Base-by-base conservation (phyloP, 1,140 invertebrate genomes). In the Drosophila gunungcola region DNA sequence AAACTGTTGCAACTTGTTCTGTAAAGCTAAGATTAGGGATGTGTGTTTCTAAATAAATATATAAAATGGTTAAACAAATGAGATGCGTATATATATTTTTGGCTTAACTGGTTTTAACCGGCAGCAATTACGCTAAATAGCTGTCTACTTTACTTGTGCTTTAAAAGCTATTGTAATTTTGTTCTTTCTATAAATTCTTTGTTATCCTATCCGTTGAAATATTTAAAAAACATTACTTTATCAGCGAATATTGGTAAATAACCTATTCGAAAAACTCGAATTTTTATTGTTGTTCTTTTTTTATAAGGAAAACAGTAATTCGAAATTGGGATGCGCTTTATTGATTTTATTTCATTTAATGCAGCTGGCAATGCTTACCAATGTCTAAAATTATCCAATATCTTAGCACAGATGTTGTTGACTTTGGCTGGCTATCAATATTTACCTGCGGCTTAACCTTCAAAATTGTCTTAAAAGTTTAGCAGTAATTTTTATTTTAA, bases 1-100 rank as follows among this genome's bases (percentile, higher is more conserved):
- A 2, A 75, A 75, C 10, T 75, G 73, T 13, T 75, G 72, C 25
- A 38, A 65, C 73, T 16, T 36, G 27, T 75, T 74, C 34, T 74
- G 73, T 12, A 1, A 27, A 12, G 2, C 1, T 2, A 39, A 51
- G 12, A 1, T 25, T 4, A 64, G 10, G 9, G 73, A 74, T 46
- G 41, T 65, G 16, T 75, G 70, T 13, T 46, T 65, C n/a, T 75
- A 75, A 75, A 70, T 68, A 68, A 48, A 56, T 21, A 6, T 5
- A 12, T 29, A 4, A 41, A 4, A 41, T 55, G 21, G 13, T 46
- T 13, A 32, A 27, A 21, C 29, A 32, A 34, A 36, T 42, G 4
- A 11, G 2, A 2, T 39, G 12, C 12, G 4, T n/a, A n/a, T 39
- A 5, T 39, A 39, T 39, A 7, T 21, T 21, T 21, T 1, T 21